phyloP scores from a whole-genome alignment of 2,113 vertebrate species.

The Salminus brasiliensis region DNA sequence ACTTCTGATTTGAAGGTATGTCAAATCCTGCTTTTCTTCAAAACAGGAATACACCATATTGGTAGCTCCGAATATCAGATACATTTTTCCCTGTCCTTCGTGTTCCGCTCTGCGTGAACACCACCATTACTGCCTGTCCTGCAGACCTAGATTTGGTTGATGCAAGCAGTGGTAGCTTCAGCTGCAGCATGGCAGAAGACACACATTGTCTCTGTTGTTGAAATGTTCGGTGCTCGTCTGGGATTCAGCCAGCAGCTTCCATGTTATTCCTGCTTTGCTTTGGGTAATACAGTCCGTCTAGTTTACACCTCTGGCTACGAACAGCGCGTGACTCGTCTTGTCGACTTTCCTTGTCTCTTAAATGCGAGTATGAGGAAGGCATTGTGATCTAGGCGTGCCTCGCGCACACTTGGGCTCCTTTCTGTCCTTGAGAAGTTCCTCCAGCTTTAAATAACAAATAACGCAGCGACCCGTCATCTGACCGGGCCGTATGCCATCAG shows the following conservation, averaged over 20 bases:
- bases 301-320: background rate
- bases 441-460: background rate
- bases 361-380: background rate
- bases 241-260: background rate
- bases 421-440: slow-evolving; percentile 47
- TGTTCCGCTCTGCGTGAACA: too few relatives aligned
- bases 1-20: background rate
- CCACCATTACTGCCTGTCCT: too few relatives aligned
- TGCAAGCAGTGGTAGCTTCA: too few relatives aligned
- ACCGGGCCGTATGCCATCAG: slow-evolving; percentile 31
- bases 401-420: background rate
- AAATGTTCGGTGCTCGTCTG: too few relatives aligned
- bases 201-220: background rate
- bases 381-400: slow-evolving; percentile 1
- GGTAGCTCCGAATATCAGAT: background rate
- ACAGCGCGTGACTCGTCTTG: background rate
- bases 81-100: background rate
- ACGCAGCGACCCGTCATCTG: slow-evolving; percentile 40
- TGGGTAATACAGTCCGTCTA: too few relatives aligned
- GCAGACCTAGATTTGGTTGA: too few relatives aligned
- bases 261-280: background rate
- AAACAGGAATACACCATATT: background rate
- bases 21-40: background rate
- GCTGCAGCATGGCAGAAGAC: too few relatives aligned
- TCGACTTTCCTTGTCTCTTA: background rate